A percentile compares a stretch with the other conserved stretches of the same genome.
These are phyloP conservation scores for Euzetes globulus DNA, from an alignment of 2,888 invertebrate genomes.

Conservation along the genomic window DNA sequence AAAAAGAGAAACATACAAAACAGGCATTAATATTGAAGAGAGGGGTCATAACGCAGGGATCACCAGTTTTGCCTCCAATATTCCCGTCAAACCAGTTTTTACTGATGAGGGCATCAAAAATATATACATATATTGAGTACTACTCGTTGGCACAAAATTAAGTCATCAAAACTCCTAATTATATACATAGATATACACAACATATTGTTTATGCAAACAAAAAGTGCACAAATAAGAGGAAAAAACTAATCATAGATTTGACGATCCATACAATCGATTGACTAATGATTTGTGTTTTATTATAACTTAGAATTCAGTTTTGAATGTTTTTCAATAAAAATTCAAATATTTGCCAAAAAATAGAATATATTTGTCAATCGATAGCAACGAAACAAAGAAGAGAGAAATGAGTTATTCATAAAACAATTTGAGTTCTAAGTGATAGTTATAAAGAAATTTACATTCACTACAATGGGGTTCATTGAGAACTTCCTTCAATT, in stretches of 20 bases:
- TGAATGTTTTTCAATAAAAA: neutral
- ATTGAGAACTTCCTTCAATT: constrained; percentile 26
- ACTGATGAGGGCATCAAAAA: constrained; percentile 11
- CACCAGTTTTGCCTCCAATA: neutral
- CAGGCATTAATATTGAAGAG: neutral
- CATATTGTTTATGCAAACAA: constrained; percentile 21
- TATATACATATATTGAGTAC: neutral
- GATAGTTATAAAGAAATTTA: neutral
- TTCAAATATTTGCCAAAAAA: neutral
- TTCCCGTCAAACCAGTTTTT: constrained; percentile 17
- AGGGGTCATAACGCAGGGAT: constrained; percentile 3
- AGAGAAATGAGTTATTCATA: neutral
- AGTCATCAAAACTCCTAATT: constrained; percentile 28
- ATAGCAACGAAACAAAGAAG: neutral
- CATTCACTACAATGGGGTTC: neutral
- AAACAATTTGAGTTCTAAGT: constrained; percentile 1
- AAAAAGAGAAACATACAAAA: neutral
- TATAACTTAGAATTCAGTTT: neutral
- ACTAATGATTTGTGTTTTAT: neutral
- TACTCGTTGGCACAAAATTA: constrained; percentile 30
- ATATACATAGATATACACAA: neutral
- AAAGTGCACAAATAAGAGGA: neutral
- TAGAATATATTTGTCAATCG: neutral
- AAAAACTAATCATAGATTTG: constrained; percentile 2
- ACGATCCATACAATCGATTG: neutral